A percentile compares a stretch with the other conserved stretches of the same genome.
These are phyloP conservation scores for Zygogramma bicolorata DNA, from an alignment of 2,888 invertebrate genomes.

Conservation along the genomic window DNA sequence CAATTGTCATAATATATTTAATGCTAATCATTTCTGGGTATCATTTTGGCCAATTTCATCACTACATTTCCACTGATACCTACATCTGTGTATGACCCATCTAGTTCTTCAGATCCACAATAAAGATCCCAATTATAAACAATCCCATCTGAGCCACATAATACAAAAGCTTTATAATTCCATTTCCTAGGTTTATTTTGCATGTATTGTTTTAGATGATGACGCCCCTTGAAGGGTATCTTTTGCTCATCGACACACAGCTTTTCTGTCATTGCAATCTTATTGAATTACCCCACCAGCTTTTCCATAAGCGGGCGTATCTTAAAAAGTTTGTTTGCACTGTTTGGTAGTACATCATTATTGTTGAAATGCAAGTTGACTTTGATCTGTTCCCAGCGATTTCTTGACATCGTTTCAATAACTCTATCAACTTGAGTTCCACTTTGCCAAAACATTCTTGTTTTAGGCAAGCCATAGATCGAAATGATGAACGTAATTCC, in stretches of 20 bases:
- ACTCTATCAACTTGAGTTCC: not conserved
- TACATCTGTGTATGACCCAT: not conserved
- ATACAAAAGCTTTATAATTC: too few species aligned
- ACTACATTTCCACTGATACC: not conserved
- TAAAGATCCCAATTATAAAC: not conserved
- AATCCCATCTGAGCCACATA: not conserved
- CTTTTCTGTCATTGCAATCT: not conserved
- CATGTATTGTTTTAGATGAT: not conserved
- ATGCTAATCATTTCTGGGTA: not conserved
- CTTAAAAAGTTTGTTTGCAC: too few species aligned
- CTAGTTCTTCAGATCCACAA: not conserved
- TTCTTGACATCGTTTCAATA: not conserved
- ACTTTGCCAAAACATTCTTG: not conserved
- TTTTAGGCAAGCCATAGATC: not conserved
- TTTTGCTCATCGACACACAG: not conserved
- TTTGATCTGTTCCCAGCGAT: not conserved
- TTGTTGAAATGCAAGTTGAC: too few species aligned
- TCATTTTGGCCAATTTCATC: not conserved
- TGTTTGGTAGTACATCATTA: too few species aligned
- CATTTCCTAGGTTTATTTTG: too few species aligned
- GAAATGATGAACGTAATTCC: not conserved
- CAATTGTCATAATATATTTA: not conserved
- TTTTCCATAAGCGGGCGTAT: too few species aligned
- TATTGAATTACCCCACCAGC: not conserved
- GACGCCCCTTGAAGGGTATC: not conserved